Base-by-base conservation (phyloP, 2,113 vertebrate species). In the Neolamprologus modestus region DNA sequence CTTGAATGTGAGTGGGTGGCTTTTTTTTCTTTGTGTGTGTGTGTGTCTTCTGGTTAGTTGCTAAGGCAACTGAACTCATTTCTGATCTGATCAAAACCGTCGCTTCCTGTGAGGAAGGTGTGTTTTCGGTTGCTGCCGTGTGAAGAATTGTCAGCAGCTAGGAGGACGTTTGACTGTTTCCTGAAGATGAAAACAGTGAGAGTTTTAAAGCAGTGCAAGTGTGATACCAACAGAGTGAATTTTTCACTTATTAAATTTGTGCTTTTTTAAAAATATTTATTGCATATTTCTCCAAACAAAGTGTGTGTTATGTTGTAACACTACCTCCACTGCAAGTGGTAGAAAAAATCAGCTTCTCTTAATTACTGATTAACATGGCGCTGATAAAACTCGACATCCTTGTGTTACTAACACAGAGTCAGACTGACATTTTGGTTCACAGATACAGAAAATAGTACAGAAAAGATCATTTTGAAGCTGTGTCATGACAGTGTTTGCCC, bases 91-190 rank as follows among this genome's bases (percentile, higher is more conserved):
- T 81, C 10, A 5, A 86, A 88, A 84, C 11, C 8, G 53, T 84
- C 82, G 91, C 88, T 95, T 95, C 94, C 93, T 90, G 63, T 89
- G 42, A 17, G 35, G 40, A 54, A 50, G 11, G 37, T 81, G 61
- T 82, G 28, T 78, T 83, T 84, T 71, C 5, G 0, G 2, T 78
- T 68, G 26, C 84, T 66, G 13, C 52, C 6, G n/a, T 73, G 68
- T 82, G 2, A 52, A 84, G 42, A 52, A 2, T 2, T 13, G 3
- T 6, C 5, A 24, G 28, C 3, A 9, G 13, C 13, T 54, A 3
- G 19, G 26, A 21, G 31, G 12, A 86, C 0, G 7, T 55, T 31
- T 33, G n/a, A 4, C 19, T 12, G 35, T 81, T 85, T 90, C 78
- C 55, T 73, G 26, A 84, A 84, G 31, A 79, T 85, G 40, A 90